Conservation (phyloP, 1,140 invertebrate genomes). For the Drosophila teissieri region DNA sequence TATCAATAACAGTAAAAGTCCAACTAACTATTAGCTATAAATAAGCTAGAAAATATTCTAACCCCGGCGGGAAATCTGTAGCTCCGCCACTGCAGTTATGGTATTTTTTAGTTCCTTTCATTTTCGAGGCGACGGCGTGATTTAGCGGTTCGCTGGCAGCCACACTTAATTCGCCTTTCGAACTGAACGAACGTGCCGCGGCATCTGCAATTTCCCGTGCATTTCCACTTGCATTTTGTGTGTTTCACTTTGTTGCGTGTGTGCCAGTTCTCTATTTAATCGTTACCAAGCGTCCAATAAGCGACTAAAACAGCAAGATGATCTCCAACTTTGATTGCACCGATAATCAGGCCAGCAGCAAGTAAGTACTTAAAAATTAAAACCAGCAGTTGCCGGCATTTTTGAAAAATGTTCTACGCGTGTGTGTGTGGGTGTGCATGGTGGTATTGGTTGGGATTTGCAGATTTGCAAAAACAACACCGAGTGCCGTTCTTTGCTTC, state of each 20-base stretch:
- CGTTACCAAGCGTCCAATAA: not conserved
- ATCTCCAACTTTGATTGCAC: constrained; percentile 74
- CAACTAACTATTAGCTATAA: too few species aligned
- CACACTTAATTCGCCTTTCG: constrained; percentile 5
- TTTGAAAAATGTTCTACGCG: constrained; percentile 23
- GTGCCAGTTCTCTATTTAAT: constrained; percentile 20
- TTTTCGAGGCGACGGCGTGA: not conserved
- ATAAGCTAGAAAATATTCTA: too few species aligned
- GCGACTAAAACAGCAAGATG: constrained; percentile 50
- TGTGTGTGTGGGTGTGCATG: constrained; percentile 12
- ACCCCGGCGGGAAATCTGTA: too few species aligned
- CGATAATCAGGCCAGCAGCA: constrained; percentile 74
- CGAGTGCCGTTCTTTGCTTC: constrained; percentile 8
- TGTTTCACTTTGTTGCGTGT: constrained; percentile 34
- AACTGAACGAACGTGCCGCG: constrained; percentile 27
- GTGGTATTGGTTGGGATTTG: constrained; percentile 25
- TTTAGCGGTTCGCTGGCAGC: not conserved
- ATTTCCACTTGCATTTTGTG: constrained; percentile 32
- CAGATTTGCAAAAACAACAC: constrained; percentile 49
- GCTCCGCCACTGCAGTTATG: not conserved
- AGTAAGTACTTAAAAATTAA: constrained; percentile 59
- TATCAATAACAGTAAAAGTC: too few species aligned
- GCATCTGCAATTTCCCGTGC: constrained; percentile 9
- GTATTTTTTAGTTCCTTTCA: not conserved
- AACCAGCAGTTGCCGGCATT: constrained; percentile 37